Conservation (phyloP, 2,113 vertebrate genomes). For the Fregata magnificens region DNA sequence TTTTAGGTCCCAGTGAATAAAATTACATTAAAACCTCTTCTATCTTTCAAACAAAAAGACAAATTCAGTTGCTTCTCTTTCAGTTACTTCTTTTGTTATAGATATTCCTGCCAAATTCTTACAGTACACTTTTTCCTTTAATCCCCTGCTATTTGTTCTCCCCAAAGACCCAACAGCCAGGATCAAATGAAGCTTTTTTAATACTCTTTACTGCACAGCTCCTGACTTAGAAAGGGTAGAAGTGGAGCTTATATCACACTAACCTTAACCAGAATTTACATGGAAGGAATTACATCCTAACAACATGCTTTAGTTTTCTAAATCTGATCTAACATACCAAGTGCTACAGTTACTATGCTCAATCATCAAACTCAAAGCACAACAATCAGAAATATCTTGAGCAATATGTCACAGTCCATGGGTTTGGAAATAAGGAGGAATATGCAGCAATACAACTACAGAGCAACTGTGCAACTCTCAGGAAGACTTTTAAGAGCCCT, state of each 20-base stretch:
- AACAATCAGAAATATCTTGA: not conserved
- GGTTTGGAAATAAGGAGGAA: not conserved
- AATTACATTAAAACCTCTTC: not conserved
- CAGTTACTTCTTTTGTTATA: not conserved
- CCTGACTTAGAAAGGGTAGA: not conserved
- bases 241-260: slow-evolving; percentile 26
- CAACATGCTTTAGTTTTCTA: not conserved
- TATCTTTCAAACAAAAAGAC: not conserved
- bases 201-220: not conserved
- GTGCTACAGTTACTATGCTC: not conserved
- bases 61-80: not conserved
- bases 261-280: slow-evolving; percentile 29
- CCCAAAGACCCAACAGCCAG: not conserved
- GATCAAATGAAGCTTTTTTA: slow-evolving; percentile 41
- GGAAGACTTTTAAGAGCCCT: not conserved
- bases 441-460: not conserved
- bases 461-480: not conserved
- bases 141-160: slow-evolving; percentile 45
- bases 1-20: not conserved
- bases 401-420: not conserved
- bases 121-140: not conserved
- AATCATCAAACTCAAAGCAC: not conserved
- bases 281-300: slow-evolving; percentile 1
- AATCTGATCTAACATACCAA: not conserved
- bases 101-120: slow-evolving; percentile 7